These are phyloP conservation scores for Lasioglossum marginatum DNA, from an alignment of 2,888 invertebrate genomes.

Conservation along the genomic window DNA sequence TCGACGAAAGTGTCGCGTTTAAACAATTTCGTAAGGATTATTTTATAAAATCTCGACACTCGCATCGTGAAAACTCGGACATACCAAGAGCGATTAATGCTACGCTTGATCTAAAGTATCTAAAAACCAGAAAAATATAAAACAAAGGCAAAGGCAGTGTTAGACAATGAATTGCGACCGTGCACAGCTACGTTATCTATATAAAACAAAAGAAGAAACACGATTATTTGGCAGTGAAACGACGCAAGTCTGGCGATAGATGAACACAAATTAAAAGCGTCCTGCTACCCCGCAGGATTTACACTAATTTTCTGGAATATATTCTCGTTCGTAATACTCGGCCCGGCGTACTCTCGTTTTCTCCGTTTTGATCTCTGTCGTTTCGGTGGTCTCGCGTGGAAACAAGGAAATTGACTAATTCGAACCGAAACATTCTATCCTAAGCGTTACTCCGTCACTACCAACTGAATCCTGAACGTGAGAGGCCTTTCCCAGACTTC, in stretches of 20 bases:
- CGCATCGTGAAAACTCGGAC: not conserved
- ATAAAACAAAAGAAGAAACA: not conserved
- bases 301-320: not conserved
- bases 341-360: conserved; percentile 21
- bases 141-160: conserved; percentile 51
- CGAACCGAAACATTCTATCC: conserved; percentile 42
- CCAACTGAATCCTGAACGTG: conserved; percentile 85
- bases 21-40: not conserved
- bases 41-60: not conserved
- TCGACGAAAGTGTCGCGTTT: not conserved
- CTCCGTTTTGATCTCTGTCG: not conserved
- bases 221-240: conserved; percentile 53
- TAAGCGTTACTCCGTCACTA: conserved; percentile 84
- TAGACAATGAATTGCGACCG: conserved; percentile 10
- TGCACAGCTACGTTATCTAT: conserved; percentile 17
- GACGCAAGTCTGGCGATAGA: conserved; percentile 21
- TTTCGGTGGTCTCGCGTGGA: conserved; percentile 37
- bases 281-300: not conserved
- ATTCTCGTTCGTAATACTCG: conserved; percentile 47
- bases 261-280: conserved; percentile 46
- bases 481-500: conserved; percentile 86
- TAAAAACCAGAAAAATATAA: not conserved
- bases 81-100: not conserved
- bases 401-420: conserved; percentile 63
- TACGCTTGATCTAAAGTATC: not conserved